Percentiles rank a stretch among this genome's conserved stretches.
Evolutionary conservation across 2,888 invertebrate genomes (phyloP).

Genomic region (Cyrtodaria siliqua): DNA sequence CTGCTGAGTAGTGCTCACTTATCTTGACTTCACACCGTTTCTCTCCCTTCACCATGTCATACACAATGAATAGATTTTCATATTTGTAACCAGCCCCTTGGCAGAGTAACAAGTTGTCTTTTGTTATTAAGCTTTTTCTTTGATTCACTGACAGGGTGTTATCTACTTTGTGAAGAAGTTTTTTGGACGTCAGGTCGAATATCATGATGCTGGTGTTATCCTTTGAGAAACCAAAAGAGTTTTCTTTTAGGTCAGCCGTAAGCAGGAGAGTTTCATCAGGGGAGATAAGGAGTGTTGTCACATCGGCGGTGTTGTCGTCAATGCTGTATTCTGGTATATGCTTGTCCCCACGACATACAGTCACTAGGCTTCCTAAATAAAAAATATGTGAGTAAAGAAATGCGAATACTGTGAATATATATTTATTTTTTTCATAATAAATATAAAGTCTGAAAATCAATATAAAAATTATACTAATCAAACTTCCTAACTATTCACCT

Average conservation of each 20-base stretch:
- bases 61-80: conserved; percentile 18
- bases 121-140: conserved; percentile 22
- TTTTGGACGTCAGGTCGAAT: conserved; percentile 29
- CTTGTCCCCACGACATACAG: conserved; percentile 20
- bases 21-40: conserved; percentile 34
- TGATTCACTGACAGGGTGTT: conserved; percentile 1
- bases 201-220: conserved; percentile 11
- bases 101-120: conserved; percentile 43
- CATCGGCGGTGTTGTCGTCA: conserved; percentile 6
- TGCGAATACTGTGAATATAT: too few species aligned
- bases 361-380: conserved; percentile 15
- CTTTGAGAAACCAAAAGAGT: not conserved
- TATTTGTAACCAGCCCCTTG: conserved; percentile 16
- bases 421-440: too few species aligned
- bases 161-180: conserved; percentile 20
- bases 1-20: conserved; percentile 45
- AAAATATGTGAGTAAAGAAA: too few species aligned
- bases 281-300: conserved; percentile 55
- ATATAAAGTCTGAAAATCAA: too few species aligned
- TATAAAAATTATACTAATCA: too few species aligned
- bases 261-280: conserved; percentile 64
- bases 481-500: too few species aligned
- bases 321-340: conserved; percentile 1
- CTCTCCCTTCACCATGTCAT: conserved; percentile 55
- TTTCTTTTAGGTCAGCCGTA: conserved; percentile 10